Evolutionary conservation across 2,888 invertebrate genomes (phyloP).

Genomic region (Perizoma flavofasciatum): DNA sequence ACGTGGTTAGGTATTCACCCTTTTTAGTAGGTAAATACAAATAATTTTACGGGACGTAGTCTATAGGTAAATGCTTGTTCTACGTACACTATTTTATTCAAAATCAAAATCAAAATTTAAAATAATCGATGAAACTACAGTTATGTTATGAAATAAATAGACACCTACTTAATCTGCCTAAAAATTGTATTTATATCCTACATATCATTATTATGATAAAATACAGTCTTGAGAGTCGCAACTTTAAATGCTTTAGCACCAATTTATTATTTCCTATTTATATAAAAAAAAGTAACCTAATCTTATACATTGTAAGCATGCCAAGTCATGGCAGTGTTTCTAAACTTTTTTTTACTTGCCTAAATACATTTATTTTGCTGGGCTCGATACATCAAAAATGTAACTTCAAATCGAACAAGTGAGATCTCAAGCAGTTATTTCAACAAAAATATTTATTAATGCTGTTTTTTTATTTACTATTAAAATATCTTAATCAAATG

Average conservation of each 20-base stretch:
- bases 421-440: not conserved
- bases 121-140: conserved; percentile 25
- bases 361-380: not conserved
- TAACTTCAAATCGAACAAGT: not conserved
- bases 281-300: not conserved
- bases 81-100: no score
- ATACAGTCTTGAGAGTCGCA: conserved; percentile 67
- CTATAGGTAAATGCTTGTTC: no score
- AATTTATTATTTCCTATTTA: conserved; percentile 31
- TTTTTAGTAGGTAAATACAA: no score
- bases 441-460: not conserved
- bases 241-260: conserved; percentile 56
- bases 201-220: conserved; percentile 33
- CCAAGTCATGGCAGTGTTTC: not conserved
- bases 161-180: conserved; percentile 27
- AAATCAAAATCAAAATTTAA: no score
- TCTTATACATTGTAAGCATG: no score
- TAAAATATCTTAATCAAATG: no score
- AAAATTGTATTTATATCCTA: not conserved
- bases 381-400: not conserved
- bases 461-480: no score
- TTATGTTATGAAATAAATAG: conserved; percentile 42
- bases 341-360: not conserved
- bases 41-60: no score
- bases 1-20: not conserved